Conservation (phyloP, 2,797 vertebrate genomes). For the Chelon labrosus region DNA sequence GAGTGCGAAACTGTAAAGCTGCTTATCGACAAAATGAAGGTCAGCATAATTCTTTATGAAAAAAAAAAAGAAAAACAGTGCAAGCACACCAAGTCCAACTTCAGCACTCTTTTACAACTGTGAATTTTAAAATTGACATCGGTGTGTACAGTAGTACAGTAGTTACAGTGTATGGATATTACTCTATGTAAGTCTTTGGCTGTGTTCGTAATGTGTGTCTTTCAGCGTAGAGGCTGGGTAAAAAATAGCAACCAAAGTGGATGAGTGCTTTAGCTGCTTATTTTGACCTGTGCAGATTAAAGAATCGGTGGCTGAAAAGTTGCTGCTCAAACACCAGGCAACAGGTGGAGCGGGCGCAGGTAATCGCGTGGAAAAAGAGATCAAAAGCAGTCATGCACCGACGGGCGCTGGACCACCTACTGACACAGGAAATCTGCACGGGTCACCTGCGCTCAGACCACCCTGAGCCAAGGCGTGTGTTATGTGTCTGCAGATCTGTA, state of each 20-base stretch:
- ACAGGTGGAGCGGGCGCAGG: slow-evolving; percentile 15
- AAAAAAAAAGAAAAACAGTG: too few species aligned
- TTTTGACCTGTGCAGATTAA: slow-evolving; percentile 5
- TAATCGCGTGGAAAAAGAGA: slow-evolving; percentile 52
- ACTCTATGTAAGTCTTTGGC: background rate
- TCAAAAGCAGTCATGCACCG: slow-evolving; percentile 34
- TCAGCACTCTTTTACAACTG: background rate
- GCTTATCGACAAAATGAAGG: slow-evolving; percentile 19
- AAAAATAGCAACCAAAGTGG: background rate
- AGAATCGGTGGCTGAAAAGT: background rate
- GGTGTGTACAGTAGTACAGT: background rate
- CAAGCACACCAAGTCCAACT: background rate
- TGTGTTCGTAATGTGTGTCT: background rate
- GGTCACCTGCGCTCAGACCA: slow-evolving; percentile 18
- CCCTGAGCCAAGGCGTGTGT: background rate
- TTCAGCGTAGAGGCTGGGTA: background rate
- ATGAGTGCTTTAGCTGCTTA: background rate
- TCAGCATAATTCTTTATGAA: background rate
- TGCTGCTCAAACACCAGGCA: slow-evolving; percentile 5
- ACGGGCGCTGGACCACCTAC: slow-evolving; percentile 1
- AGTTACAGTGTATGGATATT: too few species aligned
- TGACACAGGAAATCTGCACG: slow-evolving; percentile 20
- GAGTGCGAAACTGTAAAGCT: slow-evolving; percentile 19
- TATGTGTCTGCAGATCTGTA: background rate
- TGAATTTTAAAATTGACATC: background rate